Evolutionary conservation across 2,113 vertebrate genomes (phyloP).

Genomic region (Pollimyrus isidori): DNA sequence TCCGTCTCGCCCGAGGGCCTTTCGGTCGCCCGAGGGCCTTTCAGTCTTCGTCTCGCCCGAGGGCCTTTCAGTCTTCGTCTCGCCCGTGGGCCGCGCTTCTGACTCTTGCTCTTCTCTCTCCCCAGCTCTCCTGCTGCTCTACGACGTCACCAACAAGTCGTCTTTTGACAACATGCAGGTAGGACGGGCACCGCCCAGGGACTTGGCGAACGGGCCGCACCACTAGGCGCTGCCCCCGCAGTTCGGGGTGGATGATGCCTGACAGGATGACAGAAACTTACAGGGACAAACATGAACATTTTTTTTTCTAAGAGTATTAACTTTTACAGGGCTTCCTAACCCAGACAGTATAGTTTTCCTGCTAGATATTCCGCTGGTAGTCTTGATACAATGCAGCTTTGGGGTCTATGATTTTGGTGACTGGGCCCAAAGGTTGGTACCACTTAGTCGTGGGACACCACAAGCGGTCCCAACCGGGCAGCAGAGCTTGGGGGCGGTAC

Average conservation of each 20-base stretch:
- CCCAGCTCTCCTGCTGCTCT: constrained; percentile 80
- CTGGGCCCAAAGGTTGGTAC: not conserved
- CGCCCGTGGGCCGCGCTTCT: not conserved
- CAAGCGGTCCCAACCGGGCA: not conserved
- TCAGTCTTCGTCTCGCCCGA: not conserved
- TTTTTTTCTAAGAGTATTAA: not conserved
- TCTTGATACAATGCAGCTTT: not conserved
- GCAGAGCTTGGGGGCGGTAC: too few relatives aligned
- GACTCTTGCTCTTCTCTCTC: constrained; percentile 27
- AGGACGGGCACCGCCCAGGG: constrained; percentile 10
- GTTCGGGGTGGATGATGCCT: not conserved
- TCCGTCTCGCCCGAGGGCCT: not conserved
- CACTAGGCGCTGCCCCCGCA: not conserved
- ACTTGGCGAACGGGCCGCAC: not conserved
- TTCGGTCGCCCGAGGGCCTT: too few relatives aligned
- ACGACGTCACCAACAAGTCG: constrained; percentile 84
- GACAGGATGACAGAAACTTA: not conserved
- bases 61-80: not conserved
- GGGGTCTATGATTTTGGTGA: not conserved
- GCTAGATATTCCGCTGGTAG: not conserved
- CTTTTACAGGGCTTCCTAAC: not conserved
- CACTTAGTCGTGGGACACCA: not conserved
- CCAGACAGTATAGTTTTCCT: not conserved
- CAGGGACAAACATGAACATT: not conserved
- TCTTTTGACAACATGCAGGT: constrained; percentile 93